Evolutionary conservation across 2,797 vertebrate species (phyloP), one percentile per base, ranked within the genome.

Genomic region (Amblyopsis hoosieri): DNA sequence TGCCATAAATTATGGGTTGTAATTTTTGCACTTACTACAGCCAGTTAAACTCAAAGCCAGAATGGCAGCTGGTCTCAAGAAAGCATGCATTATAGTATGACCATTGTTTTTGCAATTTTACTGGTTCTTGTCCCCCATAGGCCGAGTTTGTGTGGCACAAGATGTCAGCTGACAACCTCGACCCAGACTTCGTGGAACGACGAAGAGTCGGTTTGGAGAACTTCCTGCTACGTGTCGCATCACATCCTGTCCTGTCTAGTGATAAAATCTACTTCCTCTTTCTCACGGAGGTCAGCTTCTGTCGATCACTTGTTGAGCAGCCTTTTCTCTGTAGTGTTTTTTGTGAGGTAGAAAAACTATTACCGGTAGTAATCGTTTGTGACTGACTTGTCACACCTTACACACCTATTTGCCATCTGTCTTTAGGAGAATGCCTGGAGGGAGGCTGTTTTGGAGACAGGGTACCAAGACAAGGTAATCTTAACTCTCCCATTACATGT

Each of bases 61-160:
- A n/a, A 54, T 54, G 53, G 29, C 29, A n/a, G 53, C 6, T 14
- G 7, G 14, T 15, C 14, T 9, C 15, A 51, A 9, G 14, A 19
- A 51, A 51, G 17, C 4, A 19, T 17, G 3, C 12, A 48, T 59
- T n/a, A 12, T 23, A 58, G 4, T 49, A 13, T 15, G 13, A 23
- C n/a, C 12, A 49, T 8, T 61, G 10, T 12, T 19, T 45, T 54
- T 19, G 50, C 10, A 23, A 23, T 23, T 23, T 23, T 23, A 23
- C 19, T 62, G 15, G 0, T 12, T 49, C 59, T 0, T 59, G 14
- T 45, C 42, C 68, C 12, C 53, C 76, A 65, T 62, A 99, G 97
- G 98, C 98, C 60, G 98, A 99, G 90, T 99, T 99, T 82, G 95
- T 98, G 80, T 99, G 98, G 98, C 97, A 99, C 89, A 99, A 98